Percentiles rank a stretch among this genome's conserved stretches.
These are phyloP conservation scores for Deilephila porcellus DNA, from an alignment of 2,888 invertebrate genomes.

Conservation along the genomic window DNA sequence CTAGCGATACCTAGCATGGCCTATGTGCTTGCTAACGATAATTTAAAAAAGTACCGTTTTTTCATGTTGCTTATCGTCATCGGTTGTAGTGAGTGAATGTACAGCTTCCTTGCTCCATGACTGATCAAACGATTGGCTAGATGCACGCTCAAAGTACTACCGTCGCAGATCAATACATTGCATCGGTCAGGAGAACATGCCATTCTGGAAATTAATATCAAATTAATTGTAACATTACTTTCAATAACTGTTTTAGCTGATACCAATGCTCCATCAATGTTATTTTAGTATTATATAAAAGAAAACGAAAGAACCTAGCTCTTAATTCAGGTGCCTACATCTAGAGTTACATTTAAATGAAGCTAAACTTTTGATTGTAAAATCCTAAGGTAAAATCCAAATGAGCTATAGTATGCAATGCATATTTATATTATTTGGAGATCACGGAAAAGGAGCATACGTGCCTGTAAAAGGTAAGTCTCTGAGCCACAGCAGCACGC, in stretches of 20 bases:
- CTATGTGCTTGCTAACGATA: not conserved
- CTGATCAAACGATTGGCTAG: conserved; percentile 53
- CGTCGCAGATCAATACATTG: conserved; percentile 56
- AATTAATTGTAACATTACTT: not conserved
- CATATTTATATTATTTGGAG: too few species aligned
- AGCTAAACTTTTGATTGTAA: too few species aligned
- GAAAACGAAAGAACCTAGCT: too few species aligned
- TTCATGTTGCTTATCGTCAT: conserved; percentile 29
- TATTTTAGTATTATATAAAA: too few species aligned
- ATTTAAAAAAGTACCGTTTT: not conserved
- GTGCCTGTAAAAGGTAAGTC: not conserved
- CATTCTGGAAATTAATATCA: conserved; percentile 45
- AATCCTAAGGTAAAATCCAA: too few species aligned
- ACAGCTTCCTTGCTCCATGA: conserved; percentile 56
- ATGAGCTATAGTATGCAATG: too few species aligned
- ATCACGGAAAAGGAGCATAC: too few species aligned
- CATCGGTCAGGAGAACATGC: conserved; percentile 44
- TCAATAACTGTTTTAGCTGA: not conserved
- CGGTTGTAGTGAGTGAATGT: conserved; percentile 43
- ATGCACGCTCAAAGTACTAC: conserved; percentile 48
- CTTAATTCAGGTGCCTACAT: too few species aligned
- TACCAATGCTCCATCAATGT: too few species aligned
- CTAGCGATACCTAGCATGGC: too few species aligned
- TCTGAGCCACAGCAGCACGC: conserved; percentile 49
- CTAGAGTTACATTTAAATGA: too few species aligned